Percentiles rank a stretch among this genome's conserved stretches.
phyloP scores from a whole-genome alignment of 1,140 invertebrate genomes.

The Drosophila santomea region DNA sequence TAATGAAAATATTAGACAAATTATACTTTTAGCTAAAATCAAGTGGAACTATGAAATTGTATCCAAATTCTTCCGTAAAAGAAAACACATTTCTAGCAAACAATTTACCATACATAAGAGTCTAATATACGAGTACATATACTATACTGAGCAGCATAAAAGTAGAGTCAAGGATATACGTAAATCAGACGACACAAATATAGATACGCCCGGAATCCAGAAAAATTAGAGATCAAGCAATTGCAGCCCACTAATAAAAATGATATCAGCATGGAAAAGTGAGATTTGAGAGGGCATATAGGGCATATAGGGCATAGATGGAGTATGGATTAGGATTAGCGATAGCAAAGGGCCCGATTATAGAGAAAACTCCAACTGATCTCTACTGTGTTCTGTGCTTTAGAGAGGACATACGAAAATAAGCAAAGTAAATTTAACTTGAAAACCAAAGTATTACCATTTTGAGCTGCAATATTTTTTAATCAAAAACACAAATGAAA shows the following conservation, averaged over 20 bases:
- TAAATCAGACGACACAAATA: constrained; percentile 65
- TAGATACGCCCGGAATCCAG: constrained; percentile 9
- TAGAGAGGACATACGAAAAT: constrained; percentile 33
- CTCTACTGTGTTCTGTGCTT: constrained; percentile 71
- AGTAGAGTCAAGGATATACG: constrained; percentile 65
- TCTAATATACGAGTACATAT: constrained; percentile 48
- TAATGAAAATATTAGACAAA: constrained; percentile 62
- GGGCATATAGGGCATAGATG: constrained; percentile 26
- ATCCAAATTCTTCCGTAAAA: constrained; percentile 81
- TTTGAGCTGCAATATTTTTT: constrained; percentile 82
- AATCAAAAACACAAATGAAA: constrained; percentile 59
- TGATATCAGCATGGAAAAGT: constrained; percentile 37
- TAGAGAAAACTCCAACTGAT: constrained; percentile 58
- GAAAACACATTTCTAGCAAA: constrained; percentile 67
- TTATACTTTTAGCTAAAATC: constrained; percentile 76
- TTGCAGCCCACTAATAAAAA: constrained; percentile 32
- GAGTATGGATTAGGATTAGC: constrained; percentile 19
- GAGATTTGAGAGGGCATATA: background rate
- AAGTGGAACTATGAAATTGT: constrained; percentile 52
- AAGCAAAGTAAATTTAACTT: constrained; percentile 31
- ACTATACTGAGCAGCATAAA: constrained; percentile 61
- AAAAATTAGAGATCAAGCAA: constrained; percentile 29
- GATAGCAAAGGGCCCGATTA: constrained; percentile 18
- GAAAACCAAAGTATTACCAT: constrained; percentile 76
- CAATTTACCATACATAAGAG: constrained; percentile 61